Evolutionary conservation across 2,888 invertebrate species (phyloP), one percentile per base, ranked within the genome.

Genomic region (Eristalinus sepulchralis): DNA sequence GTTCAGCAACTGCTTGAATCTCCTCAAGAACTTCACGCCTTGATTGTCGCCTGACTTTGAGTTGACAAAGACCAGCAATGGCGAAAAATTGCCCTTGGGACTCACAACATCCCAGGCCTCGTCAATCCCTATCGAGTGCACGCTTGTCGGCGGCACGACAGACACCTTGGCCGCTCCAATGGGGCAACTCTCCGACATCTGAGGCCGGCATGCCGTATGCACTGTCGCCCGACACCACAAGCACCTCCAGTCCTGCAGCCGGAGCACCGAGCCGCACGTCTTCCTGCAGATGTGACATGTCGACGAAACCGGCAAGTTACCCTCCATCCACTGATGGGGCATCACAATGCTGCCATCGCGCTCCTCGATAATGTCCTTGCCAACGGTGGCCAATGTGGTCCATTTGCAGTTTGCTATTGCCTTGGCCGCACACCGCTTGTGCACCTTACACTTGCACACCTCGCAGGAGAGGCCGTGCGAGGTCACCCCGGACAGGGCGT

Each of bases 291-390:
- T 95, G 88, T 95, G 94, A 93, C 99, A 99, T 92, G 97, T 97
- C 83, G 98, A 96, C 77, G 98, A 97, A 76, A 98, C 98, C 3
- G 98, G 98, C 88, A 99, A 94, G 93, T 99, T 99, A 55, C 99
- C 98, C 92, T 98, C 98, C 94, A 99, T 95, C 99, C 99, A 99
- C 91, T 99, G 99, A 93, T 99, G 99, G 13, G 98, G 98, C 97
- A 98, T 98, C 88, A 96, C 96, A 90, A 97, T 96, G 91, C 95
- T 96, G 93, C 98, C 97, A 91, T 98, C 98, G 87, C 95, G 94
- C 90, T 98, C 97, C 91, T 98, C 98, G 67, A 98, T 97, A 76
- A 98, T 96, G 89, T 98, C 97, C 90, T 97, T 97, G n/a, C 98
- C 98, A 77, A 99, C 96, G 57, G 97, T 97, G 6, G 98, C 97